phyloP scores from a whole-genome alignment of 2,888 invertebrate genomes.

The Cecidostiba fungosa region DNA sequence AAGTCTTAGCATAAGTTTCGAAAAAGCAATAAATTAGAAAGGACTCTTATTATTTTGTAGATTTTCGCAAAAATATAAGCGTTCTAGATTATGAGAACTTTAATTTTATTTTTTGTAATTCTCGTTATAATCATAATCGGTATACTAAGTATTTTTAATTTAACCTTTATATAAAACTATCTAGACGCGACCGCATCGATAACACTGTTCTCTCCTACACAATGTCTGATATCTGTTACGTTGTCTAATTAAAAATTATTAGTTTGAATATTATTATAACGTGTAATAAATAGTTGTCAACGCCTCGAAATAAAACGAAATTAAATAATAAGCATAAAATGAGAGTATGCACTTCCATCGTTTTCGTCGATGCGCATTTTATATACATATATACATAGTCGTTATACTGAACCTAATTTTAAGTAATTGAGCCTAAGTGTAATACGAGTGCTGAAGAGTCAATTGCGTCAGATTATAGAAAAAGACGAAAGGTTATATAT shows the following conservation, averaged over 20 bases:
- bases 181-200: background rate
- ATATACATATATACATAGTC: conserved; percentile 12
- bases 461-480: conserved; percentile 32
- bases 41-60: background rate
- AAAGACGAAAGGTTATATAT: background rate
- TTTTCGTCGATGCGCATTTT: background rate
- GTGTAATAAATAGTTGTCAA: background rate
- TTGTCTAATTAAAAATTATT: background rate
- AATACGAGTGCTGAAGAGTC: conserved; percentile 1
- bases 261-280: background rate
- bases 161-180: background rate
- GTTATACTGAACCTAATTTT: background rate
- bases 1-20: background rate
- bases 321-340: background rate
- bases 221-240: background rate
- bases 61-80: background rate
- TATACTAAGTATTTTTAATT: background rate
- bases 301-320: background rate
- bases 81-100: background rate
- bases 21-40: background rate
- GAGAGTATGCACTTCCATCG: background rate
- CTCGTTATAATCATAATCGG: no score
- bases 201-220: background rate
- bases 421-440: conserved; percentile 25
- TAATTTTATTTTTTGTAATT: no score